Base-by-base conservation (phyloP, 2,113 vertebrate species). In the Eulemur macaco region DNA sequence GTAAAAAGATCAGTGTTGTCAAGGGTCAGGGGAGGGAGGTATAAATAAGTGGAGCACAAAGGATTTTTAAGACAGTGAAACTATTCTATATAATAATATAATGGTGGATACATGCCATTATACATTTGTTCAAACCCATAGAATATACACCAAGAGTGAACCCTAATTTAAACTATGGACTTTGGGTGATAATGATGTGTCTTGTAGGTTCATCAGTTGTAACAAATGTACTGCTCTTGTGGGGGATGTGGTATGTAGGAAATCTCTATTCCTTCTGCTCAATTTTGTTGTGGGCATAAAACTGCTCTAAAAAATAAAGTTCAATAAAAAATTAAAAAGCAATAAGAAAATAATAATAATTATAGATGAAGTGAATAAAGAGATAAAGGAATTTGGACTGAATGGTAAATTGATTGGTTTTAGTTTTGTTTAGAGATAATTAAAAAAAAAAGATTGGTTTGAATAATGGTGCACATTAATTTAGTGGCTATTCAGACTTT, bases 331-430 rank as follows among this genome's bases (percentile, higher is more conserved):
- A 50, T 68, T 60, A 50, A 66, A 83, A 87, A 71, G 63, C 11
- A 56, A 15, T 71, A 91, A 96, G 78, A 96, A 78, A 88, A 71
- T 92, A 86, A 63, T 17, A 60, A 52, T 80, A 76, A 94, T 86
- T 80, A 47, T 86, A 78, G 64, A 87, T 81, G 37, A 94, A 91
- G 20, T 25, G 82, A 86, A 90, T 54, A 60, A 31, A 66, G 37
- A 81, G 54, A 73, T 80, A 27, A 9, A 84, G 45, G 9, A 71
- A 83, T 84, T 66, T 84, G 23, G 21, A 85, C 63, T 54, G 39
- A 88, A 80, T 56, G 29, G 39, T 73, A 83, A 88, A 78, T 74
- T 83, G 20, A 1, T 83, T 69, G 25, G n/a, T 11, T 87, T 93
- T 84, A 96, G 56, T 86, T 92, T 90, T 74, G 27, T 71, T 91